Conservation (phyloP, 2,888 invertebrate species). For the Teleogryllus oceanicus region DNA sequence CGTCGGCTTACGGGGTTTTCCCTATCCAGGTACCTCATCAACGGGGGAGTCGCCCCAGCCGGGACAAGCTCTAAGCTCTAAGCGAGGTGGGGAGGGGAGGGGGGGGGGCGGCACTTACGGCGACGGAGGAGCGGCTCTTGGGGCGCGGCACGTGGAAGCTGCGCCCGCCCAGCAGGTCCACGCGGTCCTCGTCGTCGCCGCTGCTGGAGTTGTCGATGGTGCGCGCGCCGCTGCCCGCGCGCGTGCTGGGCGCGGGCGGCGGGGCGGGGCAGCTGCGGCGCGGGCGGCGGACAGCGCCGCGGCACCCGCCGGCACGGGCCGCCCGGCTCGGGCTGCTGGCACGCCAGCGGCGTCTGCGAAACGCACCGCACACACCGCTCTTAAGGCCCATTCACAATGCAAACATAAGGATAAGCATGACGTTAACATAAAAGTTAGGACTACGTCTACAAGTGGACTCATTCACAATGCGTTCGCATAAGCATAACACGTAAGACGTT, state of each 20-base stretch:
- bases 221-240: conserved; percentile 32
- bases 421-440: too few relatives aligned
- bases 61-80: too few relatives aligned
- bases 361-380: too few relatives aligned
- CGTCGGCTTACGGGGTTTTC: too few relatives aligned
- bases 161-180: conserved; percentile 65
- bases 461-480: too few relatives aligned
- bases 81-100: too few relatives aligned
- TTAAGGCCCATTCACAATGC: too few relatives aligned
- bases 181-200: conserved; percentile 63
- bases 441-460: too few relatives aligned
- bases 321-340: conserved; percentile 67
- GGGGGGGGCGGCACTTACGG: conserved; percentile 49
- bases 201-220: conserved; percentile 48
- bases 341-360: conserved; percentile 34
- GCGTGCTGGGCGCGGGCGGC: conserved; percentile 22
- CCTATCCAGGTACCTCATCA: too few relatives aligned
- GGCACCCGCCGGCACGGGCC: conserved; percentile 52
- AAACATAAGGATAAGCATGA: too few relatives aligned
- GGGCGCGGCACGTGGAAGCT: conserved; percentile 77
- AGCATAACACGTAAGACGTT: too few relatives aligned
- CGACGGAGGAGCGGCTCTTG: conserved; percentile 69
- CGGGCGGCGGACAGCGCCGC: conserved; percentile 52
- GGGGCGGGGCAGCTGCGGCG: conserved; percentile 11
- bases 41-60: too few relatives aligned